These are phyloP conservation scores for Hemiprocne comata DNA, from an alignment of 2,113 vertebrate genomes.

Conservation along the genomic window DNA sequence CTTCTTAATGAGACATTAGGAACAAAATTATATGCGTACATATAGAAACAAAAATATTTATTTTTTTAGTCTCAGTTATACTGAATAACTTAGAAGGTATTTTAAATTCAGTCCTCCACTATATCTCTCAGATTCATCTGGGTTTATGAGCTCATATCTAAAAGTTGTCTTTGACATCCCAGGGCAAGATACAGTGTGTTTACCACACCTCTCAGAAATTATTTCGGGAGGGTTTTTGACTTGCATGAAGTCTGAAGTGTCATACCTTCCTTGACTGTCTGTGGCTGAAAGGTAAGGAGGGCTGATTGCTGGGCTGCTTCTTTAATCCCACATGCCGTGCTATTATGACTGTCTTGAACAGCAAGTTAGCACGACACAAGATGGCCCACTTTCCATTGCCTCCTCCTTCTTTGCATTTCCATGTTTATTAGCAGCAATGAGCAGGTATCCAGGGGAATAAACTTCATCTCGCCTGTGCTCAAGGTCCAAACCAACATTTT, in stretches of 20 bases:
- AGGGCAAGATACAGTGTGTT: neutral
- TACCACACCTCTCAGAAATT: neutral
- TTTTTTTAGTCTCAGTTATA: neutral
- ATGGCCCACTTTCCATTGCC: accelerated
- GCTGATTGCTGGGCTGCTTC: neutral
- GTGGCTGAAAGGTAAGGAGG: neutral
- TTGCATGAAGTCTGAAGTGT: neutral
- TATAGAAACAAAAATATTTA: neutral
- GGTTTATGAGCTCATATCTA: neutral
- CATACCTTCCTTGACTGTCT: neutral
- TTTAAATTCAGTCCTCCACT: neutral
- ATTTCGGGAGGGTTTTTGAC: neutral
- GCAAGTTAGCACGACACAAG: neutral
- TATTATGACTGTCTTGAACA: neutral
- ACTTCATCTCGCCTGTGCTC: neutral
- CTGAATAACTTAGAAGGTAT: neutral
- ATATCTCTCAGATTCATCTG: neutral
- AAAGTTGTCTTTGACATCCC: neutral
- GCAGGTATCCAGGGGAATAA: neutral
- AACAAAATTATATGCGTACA: neutral
- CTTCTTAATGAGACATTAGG: neutral
- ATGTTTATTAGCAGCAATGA: neutral
- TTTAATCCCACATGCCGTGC: neutral
- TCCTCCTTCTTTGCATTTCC: neutral
- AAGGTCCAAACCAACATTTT: neutral